These are phyloP conservation scores for Yponomeuta sedellus DNA, from an alignment of 2,888 invertebrate species.

Conservation along the genomic window DNA sequence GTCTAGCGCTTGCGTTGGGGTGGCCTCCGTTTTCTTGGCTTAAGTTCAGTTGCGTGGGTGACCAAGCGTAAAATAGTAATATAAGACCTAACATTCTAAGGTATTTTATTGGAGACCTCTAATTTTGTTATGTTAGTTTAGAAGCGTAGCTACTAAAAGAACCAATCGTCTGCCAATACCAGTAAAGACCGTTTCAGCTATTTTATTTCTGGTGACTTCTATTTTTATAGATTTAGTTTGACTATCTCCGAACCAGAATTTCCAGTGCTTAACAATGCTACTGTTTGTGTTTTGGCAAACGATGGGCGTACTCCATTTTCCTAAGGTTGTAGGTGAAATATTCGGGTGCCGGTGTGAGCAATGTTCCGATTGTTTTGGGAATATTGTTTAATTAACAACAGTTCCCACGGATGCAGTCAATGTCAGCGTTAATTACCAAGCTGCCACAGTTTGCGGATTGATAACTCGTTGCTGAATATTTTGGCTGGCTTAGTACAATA, in stretches of 20 bases:
- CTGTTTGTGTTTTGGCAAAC: background rate
- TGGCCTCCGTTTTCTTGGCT: background rate
- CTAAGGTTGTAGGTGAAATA: conserved; percentile 16
- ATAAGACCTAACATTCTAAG: background rate
- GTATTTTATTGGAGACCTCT: background rate
- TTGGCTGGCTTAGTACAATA: background rate
- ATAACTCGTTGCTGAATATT: background rate
- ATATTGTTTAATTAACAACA: conserved; percentile 36
- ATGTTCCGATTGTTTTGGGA: conserved; percentile 51
- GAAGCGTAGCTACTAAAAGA: background rate
- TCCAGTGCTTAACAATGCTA: conserved; percentile 17
- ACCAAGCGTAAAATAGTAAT: background rate
- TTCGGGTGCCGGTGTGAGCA: conserved; percentile 26
- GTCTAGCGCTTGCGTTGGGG: conserved; percentile 7
- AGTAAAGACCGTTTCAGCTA: background rate
- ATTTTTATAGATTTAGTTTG: background rate
- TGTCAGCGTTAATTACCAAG: conserved; percentile 42
- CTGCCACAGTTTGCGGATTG: background rate
- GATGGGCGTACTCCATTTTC: background rate
- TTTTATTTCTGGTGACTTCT: background rate
- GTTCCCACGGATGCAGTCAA: conserved; percentile 51
- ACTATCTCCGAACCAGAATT: background rate
- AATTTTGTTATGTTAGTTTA: background rate
- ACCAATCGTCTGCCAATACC: background rate
- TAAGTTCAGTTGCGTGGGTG: background rate